A percentile compares a stretch with the other conserved stretches of the same genome.
These are phyloP conservation scores for Drosophila paranaensis DNA, from an alignment of 2,888 invertebrate species.

Conservation along the genomic window DNA sequence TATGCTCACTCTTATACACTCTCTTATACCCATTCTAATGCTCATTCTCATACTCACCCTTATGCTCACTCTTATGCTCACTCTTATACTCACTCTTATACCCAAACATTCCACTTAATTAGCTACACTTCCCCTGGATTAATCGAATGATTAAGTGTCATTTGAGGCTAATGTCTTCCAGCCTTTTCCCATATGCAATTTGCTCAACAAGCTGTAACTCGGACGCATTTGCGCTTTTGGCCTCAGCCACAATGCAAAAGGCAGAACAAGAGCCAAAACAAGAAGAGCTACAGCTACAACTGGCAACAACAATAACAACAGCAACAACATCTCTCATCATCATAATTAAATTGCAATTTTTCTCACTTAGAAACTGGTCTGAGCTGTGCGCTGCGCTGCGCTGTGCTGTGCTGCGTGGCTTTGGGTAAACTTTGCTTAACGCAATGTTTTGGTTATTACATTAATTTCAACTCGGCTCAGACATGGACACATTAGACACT, in stretches of 20 bases:
- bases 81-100: no score
- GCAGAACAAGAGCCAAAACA: not conserved
- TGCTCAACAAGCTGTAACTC: constrained; percentile 25
- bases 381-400: not conserved
- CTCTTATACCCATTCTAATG: not conserved
- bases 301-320: constrained; percentile 9
- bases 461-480: constrained; percentile 59
- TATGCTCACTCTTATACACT: not conserved
- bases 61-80: not conserved
- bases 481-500: constrained; percentile 55
- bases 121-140: not conserved
- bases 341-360: constrained; percentile 80
- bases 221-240: constrained; percentile 6
- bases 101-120: not conserved
- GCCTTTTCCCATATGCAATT: constrained; percentile 22
- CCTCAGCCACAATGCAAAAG: not conserved
- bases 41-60: not conserved
- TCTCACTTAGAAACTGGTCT: constrained; percentile 64
- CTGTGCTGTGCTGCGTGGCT: constrained; percentile 17
- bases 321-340: constrained; percentile 44
- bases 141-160: constrained; percentile 12
- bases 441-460: constrained; percentile 56
- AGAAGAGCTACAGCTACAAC: not conserved
- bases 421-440: constrained; percentile 35
- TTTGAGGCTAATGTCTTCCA: not conserved